Evolutionary conservation across 2,113 vertebrate genomes (phyloP).

Genomic region (Festucalex cinctus): DNA sequence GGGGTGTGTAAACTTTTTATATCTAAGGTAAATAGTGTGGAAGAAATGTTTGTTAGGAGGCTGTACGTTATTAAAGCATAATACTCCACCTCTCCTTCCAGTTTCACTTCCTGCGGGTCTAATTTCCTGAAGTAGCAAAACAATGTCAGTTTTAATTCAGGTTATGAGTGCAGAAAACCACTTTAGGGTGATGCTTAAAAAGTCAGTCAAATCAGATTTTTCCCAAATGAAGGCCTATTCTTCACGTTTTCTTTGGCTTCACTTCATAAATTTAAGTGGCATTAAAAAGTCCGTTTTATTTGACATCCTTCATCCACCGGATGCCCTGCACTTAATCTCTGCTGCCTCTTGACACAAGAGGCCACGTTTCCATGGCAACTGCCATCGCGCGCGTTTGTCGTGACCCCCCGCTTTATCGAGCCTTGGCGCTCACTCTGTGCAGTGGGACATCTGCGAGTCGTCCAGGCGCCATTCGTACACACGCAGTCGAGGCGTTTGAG

Average conservation of each 20-base stretch:
- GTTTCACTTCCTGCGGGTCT: background rate
- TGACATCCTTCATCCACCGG: background rate
- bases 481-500: background rate
- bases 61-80: background rate
- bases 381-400: background rate
- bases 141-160: background rate
- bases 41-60: background rate
- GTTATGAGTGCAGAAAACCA: background rate
- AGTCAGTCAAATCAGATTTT: background rate
- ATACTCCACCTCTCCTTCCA: background rate
- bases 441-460: conserved; percentile 7
- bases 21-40: background rate
- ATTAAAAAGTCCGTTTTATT: background rate
- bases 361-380: conserved; percentile 46
- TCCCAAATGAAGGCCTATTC: background rate
- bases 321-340: conserved; percentile 12
- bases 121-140: background rate
- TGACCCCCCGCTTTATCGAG: conserved; percentile 4
- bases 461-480: background rate
- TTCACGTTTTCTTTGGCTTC: background rate
- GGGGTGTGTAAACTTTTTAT: background rate
- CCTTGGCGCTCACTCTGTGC: background rate
- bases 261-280: background rate
- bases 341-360: background rate
- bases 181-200: background rate